These are phyloP conservation scores for Tenthredo notha DNA, from an alignment of 2,888 invertebrate species.

Conservation along the genomic window DNA sequence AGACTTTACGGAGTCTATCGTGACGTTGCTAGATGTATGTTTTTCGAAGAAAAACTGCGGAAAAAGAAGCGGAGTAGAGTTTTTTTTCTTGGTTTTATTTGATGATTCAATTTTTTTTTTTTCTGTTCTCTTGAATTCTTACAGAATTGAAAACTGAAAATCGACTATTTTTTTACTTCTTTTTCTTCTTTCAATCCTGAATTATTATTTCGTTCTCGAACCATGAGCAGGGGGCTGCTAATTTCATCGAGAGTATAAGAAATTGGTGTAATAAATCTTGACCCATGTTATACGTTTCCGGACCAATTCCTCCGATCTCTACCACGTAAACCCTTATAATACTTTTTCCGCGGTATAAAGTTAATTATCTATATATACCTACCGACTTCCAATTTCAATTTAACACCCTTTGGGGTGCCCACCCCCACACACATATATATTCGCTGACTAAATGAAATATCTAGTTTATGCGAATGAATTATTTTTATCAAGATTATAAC, in stretches of 20 bases:
- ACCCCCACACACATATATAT: neutral
- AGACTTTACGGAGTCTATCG: neutral
- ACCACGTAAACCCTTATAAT: slow-evolving; percentile 1
- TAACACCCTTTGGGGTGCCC: neutral
- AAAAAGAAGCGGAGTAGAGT: neutral
- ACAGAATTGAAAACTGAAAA: no score
- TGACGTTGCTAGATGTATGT: neutral
- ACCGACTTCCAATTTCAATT: neutral
- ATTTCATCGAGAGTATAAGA: neutral
- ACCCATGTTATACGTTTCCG: neutral
- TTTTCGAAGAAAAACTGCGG: neutral
- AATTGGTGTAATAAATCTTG: neutral
- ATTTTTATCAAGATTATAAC: neutral
- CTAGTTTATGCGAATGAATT: neutral
- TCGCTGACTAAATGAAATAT: neutral
- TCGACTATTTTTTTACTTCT: neutral
- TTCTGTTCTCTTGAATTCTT: no score
- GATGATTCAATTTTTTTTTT: no score
- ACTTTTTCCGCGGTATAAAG: neutral
- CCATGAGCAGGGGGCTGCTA: neutral
- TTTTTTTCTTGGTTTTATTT: neutral
- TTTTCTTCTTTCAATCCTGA: neutral
- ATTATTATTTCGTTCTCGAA: neutral
- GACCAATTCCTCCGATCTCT: neutral
- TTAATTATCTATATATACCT: no score